These are phyloP conservation scores for Lagorchestes hirsutus DNA, from an alignment of 2,797 vertebrate species.

Conservation along the genomic window DNA sequence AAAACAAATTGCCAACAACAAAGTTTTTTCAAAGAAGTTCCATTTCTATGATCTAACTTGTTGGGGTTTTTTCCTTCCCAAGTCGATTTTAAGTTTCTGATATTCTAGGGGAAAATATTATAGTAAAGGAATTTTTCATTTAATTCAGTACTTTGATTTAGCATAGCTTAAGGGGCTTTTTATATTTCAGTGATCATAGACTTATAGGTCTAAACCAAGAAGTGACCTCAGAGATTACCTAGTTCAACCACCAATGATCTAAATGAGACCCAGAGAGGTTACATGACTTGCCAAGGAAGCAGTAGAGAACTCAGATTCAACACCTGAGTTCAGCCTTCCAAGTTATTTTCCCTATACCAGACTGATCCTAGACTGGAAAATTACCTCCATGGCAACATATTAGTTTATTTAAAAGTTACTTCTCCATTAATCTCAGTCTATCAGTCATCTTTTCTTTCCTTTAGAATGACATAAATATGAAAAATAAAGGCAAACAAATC, in stretches of 20 bases:
- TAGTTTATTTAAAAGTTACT: neutral
- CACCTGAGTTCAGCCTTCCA: neutral
- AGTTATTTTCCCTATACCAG: neutral
- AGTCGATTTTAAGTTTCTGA: neutral
- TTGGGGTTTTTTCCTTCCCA: neutral
- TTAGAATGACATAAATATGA: neutral
- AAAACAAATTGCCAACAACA: neutral
- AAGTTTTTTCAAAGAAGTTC: neutral
- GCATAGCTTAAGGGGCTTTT: neutral
- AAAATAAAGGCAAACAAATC: neutral
- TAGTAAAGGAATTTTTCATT: neutral
- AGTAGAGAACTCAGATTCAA: neutral
- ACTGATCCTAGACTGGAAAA: neutral
- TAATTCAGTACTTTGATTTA: neutral
- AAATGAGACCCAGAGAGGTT: slow-evolving; percentile 31
- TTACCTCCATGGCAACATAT: neutral
- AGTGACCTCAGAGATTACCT: neutral
- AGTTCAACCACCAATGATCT: slow-evolving; percentile 8
- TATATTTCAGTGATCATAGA: neutral
- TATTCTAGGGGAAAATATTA: neutral
- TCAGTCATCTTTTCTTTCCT: neutral
- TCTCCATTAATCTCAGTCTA: neutral
- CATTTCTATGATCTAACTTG: neutral
- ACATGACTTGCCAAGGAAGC: neutral
- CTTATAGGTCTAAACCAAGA: neutral